Percentiles rank a stretch among this genome's conserved stretches.
Evolutionary conservation across 1,140 invertebrate genomes (phyloP).

Genomic region (Riptortus pedestris): DNA sequence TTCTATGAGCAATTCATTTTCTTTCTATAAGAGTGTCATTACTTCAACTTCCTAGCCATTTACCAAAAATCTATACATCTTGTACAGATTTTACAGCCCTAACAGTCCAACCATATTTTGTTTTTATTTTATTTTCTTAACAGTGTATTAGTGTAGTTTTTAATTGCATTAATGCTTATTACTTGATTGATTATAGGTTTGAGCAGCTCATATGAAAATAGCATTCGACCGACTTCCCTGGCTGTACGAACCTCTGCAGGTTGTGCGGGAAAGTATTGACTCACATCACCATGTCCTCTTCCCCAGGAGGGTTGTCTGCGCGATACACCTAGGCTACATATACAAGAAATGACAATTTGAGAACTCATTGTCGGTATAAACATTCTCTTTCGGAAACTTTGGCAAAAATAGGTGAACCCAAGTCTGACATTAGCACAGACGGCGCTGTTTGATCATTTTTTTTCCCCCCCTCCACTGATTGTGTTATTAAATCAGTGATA

Average conservation of each 20-base stretch:
- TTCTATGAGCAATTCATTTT: too few species aligned
- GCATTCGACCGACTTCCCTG: slow-evolving; percentile 79
- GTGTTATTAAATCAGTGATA: slow-evolving; percentile 11
- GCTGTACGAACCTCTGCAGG: slow-evolving; percentile 69
- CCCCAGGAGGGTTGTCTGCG: slow-evolving; percentile 76
- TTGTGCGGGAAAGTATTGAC: slow-evolving; percentile 84
- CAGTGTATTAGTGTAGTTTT: too few species aligned
- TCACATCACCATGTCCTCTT: slow-evolving; percentile 84
- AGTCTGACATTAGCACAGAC: slow-evolving; percentile 7
- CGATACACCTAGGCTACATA: slow-evolving; percentile 74
- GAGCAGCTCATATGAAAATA: slow-evolving; percentile 83
- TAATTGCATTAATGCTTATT: too few species aligned
- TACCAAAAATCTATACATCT: too few species aligned
- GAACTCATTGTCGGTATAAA: slow-evolving; percentile 80
- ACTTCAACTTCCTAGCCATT: too few species aligned
- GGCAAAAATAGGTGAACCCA: slow-evolving; percentile 15
- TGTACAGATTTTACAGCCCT: too few species aligned
- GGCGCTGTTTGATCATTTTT: background rate
- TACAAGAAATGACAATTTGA: slow-evolving; percentile 76
- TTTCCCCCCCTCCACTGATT: background rate
- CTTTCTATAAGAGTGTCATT: too few species aligned
- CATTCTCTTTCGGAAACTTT: slow-evolving; percentile 44
- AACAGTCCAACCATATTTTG: too few species aligned
- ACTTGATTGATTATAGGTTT: too few species aligned
- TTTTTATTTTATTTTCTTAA: too few species aligned